Evolutionary conservation across 2,113 vertebrate genomes (phyloP), one percentile per base, ranked within the genome.

Genomic region (Alosa alosa): DNA sequence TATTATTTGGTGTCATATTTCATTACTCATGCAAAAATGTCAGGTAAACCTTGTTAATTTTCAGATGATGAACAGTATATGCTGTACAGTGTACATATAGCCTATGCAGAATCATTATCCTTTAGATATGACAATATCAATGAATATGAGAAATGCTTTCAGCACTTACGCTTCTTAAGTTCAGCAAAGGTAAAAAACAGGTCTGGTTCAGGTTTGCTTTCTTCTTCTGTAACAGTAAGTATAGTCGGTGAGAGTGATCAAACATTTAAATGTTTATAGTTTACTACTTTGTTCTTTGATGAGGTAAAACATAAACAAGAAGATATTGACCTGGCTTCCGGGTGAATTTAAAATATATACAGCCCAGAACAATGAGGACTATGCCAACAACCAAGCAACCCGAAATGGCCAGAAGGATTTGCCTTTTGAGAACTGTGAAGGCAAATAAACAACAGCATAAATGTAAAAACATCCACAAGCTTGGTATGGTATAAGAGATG

Each of bases 371-470:
- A 81, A 93, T 75, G 0, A 52, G 46, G 0, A 90, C 47, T 39
- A 95, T 91, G n/a, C 91, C 91, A 18, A 92, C 93, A 86, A 94
- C 60, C 36, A 94, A 49, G 47, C 83, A 92, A 36, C 93, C 93
- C 46, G 93, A 93, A 86, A 95, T 92, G 85, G 94, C 88, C 7
- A 94, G 94, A 86, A 95, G 92, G 25, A 94, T 82, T 41, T 94
- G 90, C 84, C 94, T 92, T 89, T 94, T 94, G 78, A 94, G 75
- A 87, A 94, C 94, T 95, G 72, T 22, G 87, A 64, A 18, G 49
- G 89, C 46, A 0, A 52, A 60, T 31, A 47, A 86, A 15, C 60
- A 84, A 49, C 9, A 31, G 31, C 31, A 18, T 47, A 84, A 9
- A 83, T 22, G 0, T 50, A 84, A 36, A 78, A 1, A 13, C 41